phyloP scores from a whole-genome alignment of 1,140 invertebrate genomes.

The Choristoneura fumiferana region DNA sequence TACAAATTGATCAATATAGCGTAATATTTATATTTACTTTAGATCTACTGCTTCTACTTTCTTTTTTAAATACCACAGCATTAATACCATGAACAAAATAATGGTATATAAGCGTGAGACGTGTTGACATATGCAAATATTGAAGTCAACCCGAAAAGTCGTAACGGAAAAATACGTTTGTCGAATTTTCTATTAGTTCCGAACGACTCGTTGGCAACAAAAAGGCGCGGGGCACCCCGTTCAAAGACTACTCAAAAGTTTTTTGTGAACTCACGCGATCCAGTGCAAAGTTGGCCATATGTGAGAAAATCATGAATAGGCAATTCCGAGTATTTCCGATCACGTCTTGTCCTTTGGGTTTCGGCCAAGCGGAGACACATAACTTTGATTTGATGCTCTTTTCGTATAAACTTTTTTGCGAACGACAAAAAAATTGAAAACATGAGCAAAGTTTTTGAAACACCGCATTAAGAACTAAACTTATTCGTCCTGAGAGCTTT shows the following conservation, averaged over 20 bases:
- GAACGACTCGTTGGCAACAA: slow-evolving; percentile 18
- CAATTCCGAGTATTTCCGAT: slow-evolving; percentile 58
- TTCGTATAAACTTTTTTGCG: slow-evolving; percentile 12
- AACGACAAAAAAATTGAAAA: slow-evolving; percentile 13
- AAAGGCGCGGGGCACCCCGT: slow-evolving; percentile 18
- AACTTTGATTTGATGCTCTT: slow-evolving; percentile 37
- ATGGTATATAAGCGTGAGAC: too few relatives aligned
- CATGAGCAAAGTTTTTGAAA: slow-evolving; percentile 10
- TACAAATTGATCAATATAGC: too few relatives aligned
- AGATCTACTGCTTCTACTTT: too few relatives aligned
- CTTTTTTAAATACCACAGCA: too few relatives aligned
- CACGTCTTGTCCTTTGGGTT: slow-evolving; percentile 53
- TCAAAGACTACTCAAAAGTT: slow-evolving; percentile 28
- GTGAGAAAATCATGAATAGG: slow-evolving; percentile 51
- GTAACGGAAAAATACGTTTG: not conserved
- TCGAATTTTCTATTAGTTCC: slow-evolving; percentile 14
- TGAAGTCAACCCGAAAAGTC: not conserved
- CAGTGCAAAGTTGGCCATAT: slow-evolving; percentile 39
- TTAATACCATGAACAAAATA: too few relatives aligned
- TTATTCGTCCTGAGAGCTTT: not conserved
- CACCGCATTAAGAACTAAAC: slow-evolving; percentile 6
- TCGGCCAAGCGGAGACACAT: slow-evolving; percentile 40
- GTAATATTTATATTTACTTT: too few relatives aligned
- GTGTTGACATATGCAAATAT: not conserved
- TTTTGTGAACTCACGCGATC: slow-evolving; percentile 25